Evolutionary conservation across 1,140 invertebrate species (phyloP), one percentile per base, ranked within the genome.

Genomic region (Chrysoperla carnea): DNA sequence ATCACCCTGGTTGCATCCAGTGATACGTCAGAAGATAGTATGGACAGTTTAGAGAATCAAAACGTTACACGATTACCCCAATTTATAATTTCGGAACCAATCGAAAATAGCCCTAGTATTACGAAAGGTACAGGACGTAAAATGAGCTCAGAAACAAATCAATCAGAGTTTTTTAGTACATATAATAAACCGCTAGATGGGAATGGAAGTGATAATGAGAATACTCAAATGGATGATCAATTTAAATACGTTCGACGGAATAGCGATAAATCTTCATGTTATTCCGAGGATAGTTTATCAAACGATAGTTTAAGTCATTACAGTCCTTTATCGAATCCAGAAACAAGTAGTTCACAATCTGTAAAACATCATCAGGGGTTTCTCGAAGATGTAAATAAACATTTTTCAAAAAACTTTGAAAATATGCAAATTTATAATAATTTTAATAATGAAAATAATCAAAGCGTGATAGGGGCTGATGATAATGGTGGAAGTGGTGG

Each of bases 31-130:
- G 73, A 76, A 48, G 75, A 75, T 44, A 78, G 70, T 43, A 69
- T 75, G 46, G 75, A 76, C 38, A 70, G 68, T 38, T 48, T 72
- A 41, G 69, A 72, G 42, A 69, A 69, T 46, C 55, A 53, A 54
- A 67, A 54, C 55, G 57, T 9, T 43, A 64, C 53, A 56, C 58
- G 55, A 43, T 50, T 72, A 45, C 72, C 77, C 45, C 74, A 76
- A 49, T 71, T 80, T 43, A 70, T 79, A 9, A 80, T 81, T 47
- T 76, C 75, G 2, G 72, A 80, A 54, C 78, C 82, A 12, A 77
- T 73, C 37, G 81, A 83, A 56, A 72, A 78, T 53, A 70, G 75
- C 61, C 84, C 78, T 13, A 85, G 78, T 11, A 88, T 84, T 46
- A 86, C 78, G 9, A 70, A 77, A 41, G 82, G 83, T 2, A 86